Evolutionary conservation across 2,113 vertebrate species (phyloP).

Genomic region (Oreocharis arfaki): DNA sequence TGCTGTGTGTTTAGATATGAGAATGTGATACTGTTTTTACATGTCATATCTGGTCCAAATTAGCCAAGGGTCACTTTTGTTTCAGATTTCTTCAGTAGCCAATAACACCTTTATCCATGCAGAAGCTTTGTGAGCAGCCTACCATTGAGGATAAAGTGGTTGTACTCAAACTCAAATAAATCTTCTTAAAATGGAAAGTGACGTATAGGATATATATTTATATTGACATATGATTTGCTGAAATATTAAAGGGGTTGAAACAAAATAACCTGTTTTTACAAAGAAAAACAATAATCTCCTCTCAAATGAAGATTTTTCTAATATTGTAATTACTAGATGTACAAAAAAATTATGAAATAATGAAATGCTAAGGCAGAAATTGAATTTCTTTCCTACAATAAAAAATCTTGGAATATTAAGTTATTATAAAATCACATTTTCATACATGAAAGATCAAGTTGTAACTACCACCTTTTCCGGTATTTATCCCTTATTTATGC

Average conservation of each 20-base stretch:
- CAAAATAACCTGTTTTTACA: background rate
- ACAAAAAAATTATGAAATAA: background rate
- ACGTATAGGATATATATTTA: background rate
- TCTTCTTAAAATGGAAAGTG: background rate
- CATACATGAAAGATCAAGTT: background rate
- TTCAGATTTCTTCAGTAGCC: background rate
- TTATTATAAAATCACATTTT: background rate
- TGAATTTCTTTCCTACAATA: background rate
- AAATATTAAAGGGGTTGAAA: background rate
- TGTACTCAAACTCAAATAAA: background rate
- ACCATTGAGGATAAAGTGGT: background rate
- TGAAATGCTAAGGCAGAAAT: background rate
- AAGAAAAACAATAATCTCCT: background rate
- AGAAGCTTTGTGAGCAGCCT: background rate
- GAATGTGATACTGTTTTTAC: background rate
- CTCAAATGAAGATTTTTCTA: background rate
- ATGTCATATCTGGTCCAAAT: background rate
- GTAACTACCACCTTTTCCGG: background rate
- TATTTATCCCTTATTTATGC: background rate
- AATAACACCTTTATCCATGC: background rate
- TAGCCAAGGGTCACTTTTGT: background rate
- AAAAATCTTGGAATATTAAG: background rate
- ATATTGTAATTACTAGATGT: background rate
- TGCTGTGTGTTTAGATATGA: background rate
- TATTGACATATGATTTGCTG: background rate